These are phyloP conservation scores for Strigamia transsilvanica DNA, from an alignment of 2,888 invertebrate species.

Conservation along the genomic window DNA sequence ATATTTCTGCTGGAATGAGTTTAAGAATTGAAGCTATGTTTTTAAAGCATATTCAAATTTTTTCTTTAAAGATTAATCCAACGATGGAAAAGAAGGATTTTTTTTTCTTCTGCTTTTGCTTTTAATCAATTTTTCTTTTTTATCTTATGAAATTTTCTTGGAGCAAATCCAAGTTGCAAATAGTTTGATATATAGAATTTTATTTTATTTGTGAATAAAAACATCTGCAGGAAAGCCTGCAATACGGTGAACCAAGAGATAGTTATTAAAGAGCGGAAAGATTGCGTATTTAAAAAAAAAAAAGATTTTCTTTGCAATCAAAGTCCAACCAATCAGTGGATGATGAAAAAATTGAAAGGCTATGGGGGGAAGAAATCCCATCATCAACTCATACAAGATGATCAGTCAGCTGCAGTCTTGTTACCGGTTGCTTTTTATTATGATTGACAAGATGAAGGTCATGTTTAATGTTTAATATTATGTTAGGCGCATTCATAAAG, in stretches of 20 bases:
- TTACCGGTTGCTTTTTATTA: slow-evolving; percentile 7
- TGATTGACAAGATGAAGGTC: slow-evolving; percentile 3
- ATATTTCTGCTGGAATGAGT: slow-evolving; percentile 6
- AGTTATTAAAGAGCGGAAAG: neutral
- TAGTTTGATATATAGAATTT: neutral
- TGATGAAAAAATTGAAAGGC: slow-evolving; percentile 27
- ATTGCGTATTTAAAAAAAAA: neutral
- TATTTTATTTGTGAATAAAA: neutral
- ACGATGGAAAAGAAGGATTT: neutral
- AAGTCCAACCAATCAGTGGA: neutral
- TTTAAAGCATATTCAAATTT: neutral
- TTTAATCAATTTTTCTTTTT: neutral
- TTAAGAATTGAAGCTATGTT: neutral
- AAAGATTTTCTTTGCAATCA: neutral
- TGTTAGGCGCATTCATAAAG: neutral
- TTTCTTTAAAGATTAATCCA: neutral
- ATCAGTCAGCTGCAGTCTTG: slow-evolving; percentile 22
- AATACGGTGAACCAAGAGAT: neutral
- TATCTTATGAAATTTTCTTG: neutral
- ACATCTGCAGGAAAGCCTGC: neutral
- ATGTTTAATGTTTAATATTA: neutral
- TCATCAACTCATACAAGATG: neutral
- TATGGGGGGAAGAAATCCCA: slow-evolving; percentile 7
- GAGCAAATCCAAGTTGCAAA: neutral
- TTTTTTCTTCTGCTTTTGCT: slow-evolving; percentile 1